A percentile compares a stretch with the other conserved stretches of the same genome.
phyloP scores from a whole-genome alignment of 2,888 invertebrate genomes.

The Orgyia antiqua region DNA sequence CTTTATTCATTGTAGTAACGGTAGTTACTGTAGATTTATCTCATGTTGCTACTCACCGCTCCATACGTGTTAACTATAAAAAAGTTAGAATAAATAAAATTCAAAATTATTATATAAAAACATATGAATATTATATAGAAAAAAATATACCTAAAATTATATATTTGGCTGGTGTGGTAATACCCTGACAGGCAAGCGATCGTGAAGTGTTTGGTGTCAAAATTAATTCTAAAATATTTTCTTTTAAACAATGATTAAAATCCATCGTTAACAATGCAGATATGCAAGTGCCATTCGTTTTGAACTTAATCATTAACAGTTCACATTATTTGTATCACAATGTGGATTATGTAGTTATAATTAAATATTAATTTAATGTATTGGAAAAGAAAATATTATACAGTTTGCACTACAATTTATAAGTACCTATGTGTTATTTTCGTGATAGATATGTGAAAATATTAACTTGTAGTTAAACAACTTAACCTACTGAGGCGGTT shows the following conservation, averaged over 20 bases:
- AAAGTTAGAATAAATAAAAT: conserved; percentile 73
- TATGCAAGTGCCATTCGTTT: conserved; percentile 73
- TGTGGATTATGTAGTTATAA: conserved; percentile 55
- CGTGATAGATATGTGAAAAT: conserved; percentile 66
- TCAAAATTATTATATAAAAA: conserved; percentile 78
- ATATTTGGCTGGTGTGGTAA: conserved; percentile 81
- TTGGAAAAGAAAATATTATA: conserved; percentile 45
- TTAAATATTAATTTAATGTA: conserved; percentile 55
- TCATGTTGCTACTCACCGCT: conserved; percentile 36
- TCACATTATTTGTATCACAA: conserved; percentile 50
- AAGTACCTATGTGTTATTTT: conserved; percentile 62
- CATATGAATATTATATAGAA: conserved; percentile 76
- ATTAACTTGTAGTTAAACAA: conserved; percentile 57
- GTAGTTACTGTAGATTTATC: too few relatives aligned
- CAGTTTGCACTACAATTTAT: conserved; percentile 59
- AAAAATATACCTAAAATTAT: conserved; percentile 74
- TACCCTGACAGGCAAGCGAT: conserved; percentile 86
- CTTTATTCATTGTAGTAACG: too few relatives aligned
- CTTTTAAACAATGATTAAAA: conserved; percentile 39
- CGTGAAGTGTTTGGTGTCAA: conserved; percentile 69
- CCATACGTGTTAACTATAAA: conserved; percentile 67
- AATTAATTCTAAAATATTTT: conserved; percentile 55
- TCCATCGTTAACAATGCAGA: conserved; percentile 65
- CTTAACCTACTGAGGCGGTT: conserved; percentile 56
- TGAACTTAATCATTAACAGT: conserved; percentile 54